phyloP scores from a whole-genome alignment of 2,797 vertebrate species.

The Micropoecilia bifurca region DNA sequence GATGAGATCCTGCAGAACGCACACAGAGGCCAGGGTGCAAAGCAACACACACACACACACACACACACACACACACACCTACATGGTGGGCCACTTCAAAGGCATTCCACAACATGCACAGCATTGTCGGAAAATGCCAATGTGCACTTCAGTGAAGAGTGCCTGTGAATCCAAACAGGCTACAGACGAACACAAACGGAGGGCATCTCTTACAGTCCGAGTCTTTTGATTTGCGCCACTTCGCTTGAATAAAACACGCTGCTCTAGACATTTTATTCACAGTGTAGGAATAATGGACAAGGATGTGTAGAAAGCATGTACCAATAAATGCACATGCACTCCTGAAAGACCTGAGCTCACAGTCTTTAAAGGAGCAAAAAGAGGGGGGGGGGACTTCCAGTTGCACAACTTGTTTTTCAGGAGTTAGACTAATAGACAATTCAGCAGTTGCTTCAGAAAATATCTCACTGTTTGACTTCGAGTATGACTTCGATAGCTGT shows the following conservation, averaged over 20 bases:
- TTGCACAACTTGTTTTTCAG: slow-evolving; percentile 78
- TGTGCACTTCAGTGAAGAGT: slow-evolving; percentile 68
- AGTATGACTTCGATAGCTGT: slow-evolving; percentile 43
- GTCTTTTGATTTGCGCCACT: slow-evolving; percentile 11
- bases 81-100: slow-evolving; percentile 85
- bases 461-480: slow-evolving; percentile 50
- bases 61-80: slow-evolving; percentile 42
- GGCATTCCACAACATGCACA: slow-evolving; percentile 80
- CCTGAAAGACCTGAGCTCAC: slow-evolving; percentile 62
- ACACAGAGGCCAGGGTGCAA: slow-evolving; percentile 25
- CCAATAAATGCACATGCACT: slow-evolving; percentile 6
- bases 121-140: slow-evolving; percentile 82
- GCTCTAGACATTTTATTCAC: slow-evolving; percentile 14
- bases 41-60: neutral
- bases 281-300: neutral
- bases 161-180: slow-evolving; percentile 61
- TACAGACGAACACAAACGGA: slow-evolving; percentile 38
- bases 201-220: neutral
- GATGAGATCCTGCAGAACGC: slow-evolving; percentile 65
- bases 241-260: slow-evolving; percentile 2
- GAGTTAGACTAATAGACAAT: slow-evolving; percentile 60
- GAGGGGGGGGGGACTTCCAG: slow-evolving; percentile 56
- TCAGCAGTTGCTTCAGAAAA: slow-evolving; percentile 64
- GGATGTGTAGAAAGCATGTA: neutral
- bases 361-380: slow-evolving; percentile 68